These are phyloP conservation scores for Helobdella robusta DNA, from an alignment of 2,888 invertebrate species.

Conservation along the genomic window DNA sequence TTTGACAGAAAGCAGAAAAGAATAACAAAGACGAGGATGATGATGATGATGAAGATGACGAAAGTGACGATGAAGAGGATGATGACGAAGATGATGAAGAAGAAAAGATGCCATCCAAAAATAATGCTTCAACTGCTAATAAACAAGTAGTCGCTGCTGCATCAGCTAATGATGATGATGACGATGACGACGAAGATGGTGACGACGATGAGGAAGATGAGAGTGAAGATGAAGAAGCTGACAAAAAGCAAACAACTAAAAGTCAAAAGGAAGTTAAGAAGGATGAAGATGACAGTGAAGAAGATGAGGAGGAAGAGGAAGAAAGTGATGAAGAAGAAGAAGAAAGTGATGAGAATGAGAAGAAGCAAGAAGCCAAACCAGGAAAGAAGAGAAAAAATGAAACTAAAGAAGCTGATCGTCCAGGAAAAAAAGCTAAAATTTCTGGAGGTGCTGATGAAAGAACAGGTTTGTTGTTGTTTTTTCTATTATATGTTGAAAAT, in stretches of 20 bases:
- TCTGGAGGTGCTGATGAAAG: slow-evolving; percentile 8
- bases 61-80: background rate
- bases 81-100: slow-evolving; percentile 12
- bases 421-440: background rate
- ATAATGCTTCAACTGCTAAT: background rate
- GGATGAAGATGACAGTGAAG: slow-evolving; percentile 3
- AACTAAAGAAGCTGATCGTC: background rate
- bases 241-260: background rate
- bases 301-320: slow-evolving; percentile 22
- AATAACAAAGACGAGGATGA: background rate
- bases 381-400: slow-evolving; percentile 10
- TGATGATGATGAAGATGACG: background rate
- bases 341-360: slow-evolving; percentile 14
- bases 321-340: slow-evolving; percentile 20
- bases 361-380: background rate
- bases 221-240: slow-evolving; percentile 9
- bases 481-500: background rate
- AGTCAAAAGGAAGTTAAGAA: background rate
- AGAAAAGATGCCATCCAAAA: background rate
- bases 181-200: slow-evolving; percentile 1
- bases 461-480: background rate
- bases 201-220: slow-evolving; percentile 7
- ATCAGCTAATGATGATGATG: background rate
- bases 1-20: background rate
- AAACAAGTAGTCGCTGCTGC: slow-evolving; percentile 5